Percentiles rank a stretch among this genome's conserved stretches.
Evolutionary conservation across 2,888 invertebrate genomes (phyloP).

Genomic region (Conchocele bisecta): DNA sequence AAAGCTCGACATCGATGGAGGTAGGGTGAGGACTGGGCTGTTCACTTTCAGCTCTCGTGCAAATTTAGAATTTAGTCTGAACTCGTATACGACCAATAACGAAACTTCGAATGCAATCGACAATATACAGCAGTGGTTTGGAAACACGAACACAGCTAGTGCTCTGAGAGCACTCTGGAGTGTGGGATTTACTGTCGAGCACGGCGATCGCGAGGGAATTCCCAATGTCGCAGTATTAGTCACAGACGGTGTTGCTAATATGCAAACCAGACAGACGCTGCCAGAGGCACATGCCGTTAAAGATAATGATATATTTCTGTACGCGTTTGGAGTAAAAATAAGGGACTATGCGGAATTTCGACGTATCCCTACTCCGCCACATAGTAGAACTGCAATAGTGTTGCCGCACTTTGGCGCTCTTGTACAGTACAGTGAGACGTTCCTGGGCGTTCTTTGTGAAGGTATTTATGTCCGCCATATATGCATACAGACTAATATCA

Average conservation of each 20-base stretch:
- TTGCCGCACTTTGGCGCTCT: slow-evolving; percentile 23
- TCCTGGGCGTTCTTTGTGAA: slow-evolving; percentile 34
- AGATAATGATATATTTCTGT: slow-evolving; percentile 54
- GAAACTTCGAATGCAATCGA: slow-evolving; percentile 68
- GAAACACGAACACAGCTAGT: slow-evolving; percentile 63
- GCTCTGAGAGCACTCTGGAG: slow-evolving; percentile 47
- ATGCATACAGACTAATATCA: too few species aligned
- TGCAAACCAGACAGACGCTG: slow-evolving; percentile 43
- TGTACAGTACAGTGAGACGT: slow-evolving; percentile 15
- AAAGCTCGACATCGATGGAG: slow-evolving; percentile 36
- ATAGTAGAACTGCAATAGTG: slow-evolving; percentile 24
- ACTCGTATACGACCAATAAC: slow-evolving; percentile 27
- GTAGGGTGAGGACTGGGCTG: slow-evolving; percentile 31
- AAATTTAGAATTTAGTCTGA: slow-evolving; percentile 29
- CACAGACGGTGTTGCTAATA: slow-evolving; percentile 64
- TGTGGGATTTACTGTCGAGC: slow-evolving; percentile 32
- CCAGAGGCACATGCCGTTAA: slow-evolving; percentile 53
- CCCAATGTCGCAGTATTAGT: slow-evolving; percentile 67
- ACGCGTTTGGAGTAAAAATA: slow-evolving; percentile 61
- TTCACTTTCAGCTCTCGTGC: slow-evolving; percentile 39
- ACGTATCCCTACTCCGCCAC: slow-evolving; percentile 38
- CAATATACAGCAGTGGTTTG: slow-evolving; percentile 61
- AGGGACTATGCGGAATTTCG: slow-evolving; percentile 36
- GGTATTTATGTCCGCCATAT: slow-evolving; percentile 14
- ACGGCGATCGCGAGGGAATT: slow-evolving; percentile 56